Evolutionary conservation across 2,797 vertebrate species (phyloP), one percentile per base, ranked within the genome.

Genomic region (Buceros bicornis): DNA sequence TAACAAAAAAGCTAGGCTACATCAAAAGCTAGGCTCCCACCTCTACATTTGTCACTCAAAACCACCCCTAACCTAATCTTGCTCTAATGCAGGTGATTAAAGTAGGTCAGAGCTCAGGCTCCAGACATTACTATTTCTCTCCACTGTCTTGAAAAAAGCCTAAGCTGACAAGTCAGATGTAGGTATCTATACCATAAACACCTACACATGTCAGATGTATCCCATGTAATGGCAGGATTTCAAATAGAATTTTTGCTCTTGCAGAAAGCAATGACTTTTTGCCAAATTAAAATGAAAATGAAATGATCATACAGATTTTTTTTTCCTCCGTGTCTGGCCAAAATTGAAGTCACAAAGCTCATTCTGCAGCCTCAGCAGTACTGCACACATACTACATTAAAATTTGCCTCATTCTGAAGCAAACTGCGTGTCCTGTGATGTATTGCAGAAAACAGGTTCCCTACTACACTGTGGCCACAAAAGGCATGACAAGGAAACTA

Each of bases 1-100:
- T 76, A 83, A 54, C 50, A 61, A 90, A 96, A 95, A 94, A 89
- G 29, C 33, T 58, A 83, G 24, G 24, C 65, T 93, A 28, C 69
- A 86, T 94, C 93, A 93, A 91, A 97, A 95, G 82, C 57, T 31
- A 83, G 28, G 17, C 45, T 93, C 20, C 53, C 67, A 31, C 86
- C 51, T 87, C 67, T 85, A 33, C 26, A n/a, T 94, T 71, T 92
- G 74, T 77, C 79, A 50, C 48, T 73, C 33, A 56, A 71, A 74
- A 72, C 67, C 67, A 80, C 21, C 61, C 28, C 31, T 88, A 90
- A 81, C 43, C 19, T 61, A 81, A 79, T 69, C 43, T 76, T 3
- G 2, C 54, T 82, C 21, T 69, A 88, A 79, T 33, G 37, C 40
- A 69, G 90, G 62, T 92, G 87, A 90, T 65, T 83, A 76, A 96